phyloP scores from a whole-genome alignment of 2,113 vertebrate species.

The Gambusia affinis region DNA sequence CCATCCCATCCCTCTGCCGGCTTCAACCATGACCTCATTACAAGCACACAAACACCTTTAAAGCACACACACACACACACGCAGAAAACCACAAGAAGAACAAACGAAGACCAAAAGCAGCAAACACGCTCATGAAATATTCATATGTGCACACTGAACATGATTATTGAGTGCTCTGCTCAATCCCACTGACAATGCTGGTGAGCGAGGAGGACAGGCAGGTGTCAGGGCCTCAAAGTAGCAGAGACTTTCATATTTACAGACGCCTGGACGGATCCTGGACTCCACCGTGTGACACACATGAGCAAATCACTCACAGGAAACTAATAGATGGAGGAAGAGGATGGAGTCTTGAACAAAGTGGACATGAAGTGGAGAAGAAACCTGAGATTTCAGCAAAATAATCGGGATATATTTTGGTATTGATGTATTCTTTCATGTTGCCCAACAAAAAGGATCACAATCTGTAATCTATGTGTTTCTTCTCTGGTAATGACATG shows the following conservation, averaged over 20 bases:
- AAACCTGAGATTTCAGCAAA: conserved; percentile 4
- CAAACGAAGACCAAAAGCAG: conserved; percentile 54
- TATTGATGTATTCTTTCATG: conserved; percentile 1
- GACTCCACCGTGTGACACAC: conserved; percentile 24
- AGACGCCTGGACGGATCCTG: conserved; percentile 3
- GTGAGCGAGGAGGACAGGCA: conserved; percentile 8
- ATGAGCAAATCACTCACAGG: conserved; percentile 21
- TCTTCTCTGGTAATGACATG: conserved; percentile 4
- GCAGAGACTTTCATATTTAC: conserved; percentile 26
- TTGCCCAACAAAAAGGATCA: background rate
- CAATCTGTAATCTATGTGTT: conserved; percentile 2
- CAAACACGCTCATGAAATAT: conserved; percentile 65
- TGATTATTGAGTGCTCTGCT: conserved; percentile 34
- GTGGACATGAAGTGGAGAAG: background rate
- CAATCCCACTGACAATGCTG: conserved; percentile 12
- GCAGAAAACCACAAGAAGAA: conserved; percentile 13
- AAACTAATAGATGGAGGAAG: background rate
- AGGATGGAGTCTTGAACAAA: background rate
- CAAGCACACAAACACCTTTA: conserved; percentile 48
- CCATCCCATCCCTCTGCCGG: conserved; percentile 45
- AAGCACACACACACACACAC: conserved; percentile 32
- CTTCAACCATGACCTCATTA: conserved; percentile 74
- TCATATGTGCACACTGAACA: conserved; percentile 43
- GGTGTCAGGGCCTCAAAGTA: conserved; percentile 23
- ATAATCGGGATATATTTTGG: background rate